Evolutionary conservation across 1,140 invertebrate species (phyloP).

Genomic region (Samia ricini): DNA sequence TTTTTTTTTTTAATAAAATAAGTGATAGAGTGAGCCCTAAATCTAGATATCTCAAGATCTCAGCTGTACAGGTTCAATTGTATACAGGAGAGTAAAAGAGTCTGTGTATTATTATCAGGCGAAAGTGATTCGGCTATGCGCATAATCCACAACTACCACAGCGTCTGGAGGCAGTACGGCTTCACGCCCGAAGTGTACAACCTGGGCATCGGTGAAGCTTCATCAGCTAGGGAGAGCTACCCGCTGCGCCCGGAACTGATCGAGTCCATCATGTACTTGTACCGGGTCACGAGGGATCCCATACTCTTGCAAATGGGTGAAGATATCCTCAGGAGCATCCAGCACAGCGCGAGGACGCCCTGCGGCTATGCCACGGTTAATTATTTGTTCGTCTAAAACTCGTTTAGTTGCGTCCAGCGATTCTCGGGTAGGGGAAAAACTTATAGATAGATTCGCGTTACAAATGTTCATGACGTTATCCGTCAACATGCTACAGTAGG

Average conservation of each 20-base stretch:
- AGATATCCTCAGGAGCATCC: conserved; percentile 92
- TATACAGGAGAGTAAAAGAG: too few relatives aligned
- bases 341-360: conserved; percentile 92
- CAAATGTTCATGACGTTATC: too few relatives aligned
- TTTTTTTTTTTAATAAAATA: too few relatives aligned
- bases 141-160: conserved; percentile 96
- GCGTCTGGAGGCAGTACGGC: conserved; percentile 97
- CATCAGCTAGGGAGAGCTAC: conserved; percentile 93
- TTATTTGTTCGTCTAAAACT: too few relatives aligned
- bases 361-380: conserved; percentile 98
- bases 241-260: conserved; percentile 97
- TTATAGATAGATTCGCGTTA: too few relatives aligned
- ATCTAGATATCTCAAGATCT: too few relatives aligned
- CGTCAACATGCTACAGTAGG: too few relatives aligned
- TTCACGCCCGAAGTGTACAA: conserved; percentile 99
- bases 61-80: too few relatives aligned
- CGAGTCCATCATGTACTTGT: conserved; percentile 98
- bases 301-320: conserved; percentile 93
- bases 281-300: conserved; percentile 95
- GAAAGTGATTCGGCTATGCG: conserved; percentile 95
- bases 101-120: conserved; percentile 82
- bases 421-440: too few relatives aligned
- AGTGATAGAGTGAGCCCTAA: too few relatives aligned
- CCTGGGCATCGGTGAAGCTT: conserved; percentile 91
- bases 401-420: too few relatives aligned